Conservation (phyloP, 2,113 vertebrate species). For the Odontophorus gujanensis region DNA sequence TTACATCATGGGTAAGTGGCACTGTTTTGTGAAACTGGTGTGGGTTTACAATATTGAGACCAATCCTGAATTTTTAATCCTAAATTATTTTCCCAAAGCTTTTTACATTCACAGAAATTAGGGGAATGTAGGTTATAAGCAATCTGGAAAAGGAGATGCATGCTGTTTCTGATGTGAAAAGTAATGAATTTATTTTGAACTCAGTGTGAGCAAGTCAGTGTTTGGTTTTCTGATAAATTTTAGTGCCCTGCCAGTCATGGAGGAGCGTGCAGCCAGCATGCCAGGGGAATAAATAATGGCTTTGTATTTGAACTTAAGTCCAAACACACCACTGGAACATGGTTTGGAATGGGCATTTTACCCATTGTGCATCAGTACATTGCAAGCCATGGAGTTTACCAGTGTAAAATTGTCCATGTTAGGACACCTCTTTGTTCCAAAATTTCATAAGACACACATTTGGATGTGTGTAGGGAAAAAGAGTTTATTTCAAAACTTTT, state of each 20-base stretch:
- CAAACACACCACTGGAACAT: background rate
- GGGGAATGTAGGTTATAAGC: background rate
- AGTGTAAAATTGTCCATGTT: background rate
- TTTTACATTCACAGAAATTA: background rate
- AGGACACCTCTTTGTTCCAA: background rate
- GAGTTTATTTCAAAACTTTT: background rate
- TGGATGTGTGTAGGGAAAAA: background rate
- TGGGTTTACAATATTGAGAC: background rate
- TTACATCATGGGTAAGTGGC: background rate
- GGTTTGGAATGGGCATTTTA: background rate
- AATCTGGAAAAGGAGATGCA: background rate
- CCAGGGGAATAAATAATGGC: background rate
- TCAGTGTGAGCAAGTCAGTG: background rate
- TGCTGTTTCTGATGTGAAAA: constrained; percentile 15
- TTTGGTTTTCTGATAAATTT: constrained; percentile 3
- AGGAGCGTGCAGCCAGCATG: background rate
- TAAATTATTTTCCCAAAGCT: constrained; percentile 6
- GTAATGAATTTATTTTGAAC: constrained; percentile 18
- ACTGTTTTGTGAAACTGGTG: background rate
- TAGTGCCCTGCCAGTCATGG: background rate
- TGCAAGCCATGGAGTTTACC: background rate
- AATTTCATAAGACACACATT: background rate
- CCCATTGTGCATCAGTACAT: background rate
- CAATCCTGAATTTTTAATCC: background rate
- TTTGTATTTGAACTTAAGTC: background rate